phyloP scores from a whole-genome alignment of 1,140 invertebrate species.

The Drosophila navojoa region DNA sequence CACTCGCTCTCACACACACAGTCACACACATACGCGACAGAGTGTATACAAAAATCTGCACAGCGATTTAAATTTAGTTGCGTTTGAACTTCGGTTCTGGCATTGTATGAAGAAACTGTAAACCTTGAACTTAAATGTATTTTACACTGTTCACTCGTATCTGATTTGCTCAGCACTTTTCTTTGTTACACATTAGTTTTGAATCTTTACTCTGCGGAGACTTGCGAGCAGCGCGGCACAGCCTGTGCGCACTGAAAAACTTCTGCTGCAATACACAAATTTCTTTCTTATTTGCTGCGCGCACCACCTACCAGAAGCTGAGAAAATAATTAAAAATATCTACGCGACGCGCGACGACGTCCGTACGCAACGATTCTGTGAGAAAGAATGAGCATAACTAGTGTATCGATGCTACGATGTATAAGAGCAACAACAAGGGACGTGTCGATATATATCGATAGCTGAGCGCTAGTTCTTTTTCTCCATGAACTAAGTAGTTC shows the following conservation, averaged over 20 bases:
- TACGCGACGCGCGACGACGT: constrained; percentile 68
- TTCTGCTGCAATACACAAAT: constrained; percentile 78
- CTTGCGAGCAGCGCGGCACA: constrained; percentile 41
- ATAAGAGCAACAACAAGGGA: neutral
- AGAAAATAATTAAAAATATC: constrained; percentile 71
- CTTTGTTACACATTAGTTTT: constrained; percentile 31
- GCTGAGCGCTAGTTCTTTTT: neutral
- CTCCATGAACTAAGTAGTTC: no score
- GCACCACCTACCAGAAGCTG: constrained; percentile 66
- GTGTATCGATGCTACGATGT: constrained; percentile 10
- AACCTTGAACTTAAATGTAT: constrained; percentile 63
- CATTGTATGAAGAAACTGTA: constrained; percentile 26
- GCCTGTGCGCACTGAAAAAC: constrained; percentile 63
- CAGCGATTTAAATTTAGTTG: constrained; percentile 44
- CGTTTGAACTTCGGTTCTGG: constrained; percentile 46
- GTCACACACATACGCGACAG: constrained; percentile 29
- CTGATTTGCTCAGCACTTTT: constrained; percentile 36
- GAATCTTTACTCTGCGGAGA: constrained; percentile 13
- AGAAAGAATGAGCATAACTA: constrained; percentile 38
- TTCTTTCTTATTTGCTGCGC: constrained; percentile 62
- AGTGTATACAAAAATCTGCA: constrained; percentile 66
- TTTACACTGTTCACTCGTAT: constrained; percentile 25
- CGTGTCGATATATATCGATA: constrained; percentile 21
- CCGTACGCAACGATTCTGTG: constrained; percentile 56
- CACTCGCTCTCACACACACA: constrained; percentile 24